phyloP scores from a whole-genome alignment of 2,888 invertebrate genomes.

The Octonoba sinensis region DNA sequence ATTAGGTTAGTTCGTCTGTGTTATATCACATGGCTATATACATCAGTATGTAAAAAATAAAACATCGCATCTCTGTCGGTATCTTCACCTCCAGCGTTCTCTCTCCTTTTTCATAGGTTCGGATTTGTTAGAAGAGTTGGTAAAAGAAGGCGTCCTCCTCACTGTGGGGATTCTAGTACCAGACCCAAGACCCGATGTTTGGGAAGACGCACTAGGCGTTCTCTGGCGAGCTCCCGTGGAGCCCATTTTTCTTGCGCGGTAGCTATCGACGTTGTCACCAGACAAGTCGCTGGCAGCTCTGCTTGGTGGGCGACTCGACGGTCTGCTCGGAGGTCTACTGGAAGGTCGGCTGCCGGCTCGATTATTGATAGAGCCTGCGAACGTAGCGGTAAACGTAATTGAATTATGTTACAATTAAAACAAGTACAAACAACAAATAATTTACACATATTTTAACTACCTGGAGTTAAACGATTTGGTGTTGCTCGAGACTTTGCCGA shows the following conservation, averaged over 20 bases:
- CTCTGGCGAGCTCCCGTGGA: constrained; percentile 43
- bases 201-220: constrained; percentile 51
- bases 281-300: constrained; percentile 93
- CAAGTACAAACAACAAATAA: background rate
- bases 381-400: background rate
- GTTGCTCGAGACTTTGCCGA: constrained; percentile 65
- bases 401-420: background rate
- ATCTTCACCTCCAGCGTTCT: constrained; percentile 51
- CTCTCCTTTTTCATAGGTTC: constrained; percentile 27
- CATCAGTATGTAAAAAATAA: constrained; percentile 12
- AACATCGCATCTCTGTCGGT: no score
- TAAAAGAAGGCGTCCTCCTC: constrained; percentile 48
- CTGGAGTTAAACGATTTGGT: constrained; percentile 66
- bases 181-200: constrained; percentile 52
- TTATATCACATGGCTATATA: constrained; percentile 12
- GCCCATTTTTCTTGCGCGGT: constrained; percentile 66
- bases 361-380: constrained; percentile 17
- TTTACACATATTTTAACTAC: constrained; percentile 44
- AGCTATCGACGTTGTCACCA: constrained; percentile 75
- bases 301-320: constrained; percentile 85
- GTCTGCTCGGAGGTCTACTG: constrained; percentile 75
- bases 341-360: constrained; percentile 62
- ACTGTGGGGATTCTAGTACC: constrained; percentile 59
- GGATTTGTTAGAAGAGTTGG: constrained; percentile 26
- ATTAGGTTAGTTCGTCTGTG: background rate